Evolutionary conservation across 2,797 vertebrate species (phyloP), one percentile per base, ranked within the genome.

Genomic region (Microchirus variegatus): DNA sequence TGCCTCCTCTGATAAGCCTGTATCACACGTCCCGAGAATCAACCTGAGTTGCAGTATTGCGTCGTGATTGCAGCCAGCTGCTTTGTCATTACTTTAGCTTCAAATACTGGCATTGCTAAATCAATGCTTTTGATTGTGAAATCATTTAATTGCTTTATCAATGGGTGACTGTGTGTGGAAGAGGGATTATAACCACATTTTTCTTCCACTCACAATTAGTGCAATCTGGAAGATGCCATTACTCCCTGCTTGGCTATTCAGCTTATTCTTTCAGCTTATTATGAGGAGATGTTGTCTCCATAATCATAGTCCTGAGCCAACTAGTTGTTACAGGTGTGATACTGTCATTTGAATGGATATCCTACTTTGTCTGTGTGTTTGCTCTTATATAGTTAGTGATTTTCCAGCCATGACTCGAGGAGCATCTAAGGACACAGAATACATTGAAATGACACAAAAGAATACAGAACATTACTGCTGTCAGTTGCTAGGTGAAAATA

Each of bases 71-170:
- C 31, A 31, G 31, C 1, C 1, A 5, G 3, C 31, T 22, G 22
- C 22, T 22, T 22, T 22, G 22, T 22, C 5, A 22, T 22, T 53
- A 50, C 40, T 42, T 35, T 35, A 38, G 63, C 12, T 38, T 44
- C 45, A 56, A 14, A 1, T 1, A 12, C 13, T 4, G 31, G 17
- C 41, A 42, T 14, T 4, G 41, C 42, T 9, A 37, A 37, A 70
- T 78, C 55, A 26, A 46, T 60, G 52, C 41, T 42, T 67, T 11
- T 38, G 19, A 36, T 40, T 53, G 10, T 58, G 22, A 54, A 69
- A 79, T 66, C 50, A 36, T 59, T 63, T 40, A 41, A 69, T 42
- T 65, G 42, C 22, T 76, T 69, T 37, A 57, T 60, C 42, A 49
- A 57, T 77, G 43, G 6, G 0, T 54, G 67, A 40, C 48, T 44